phyloP scores from a whole-genome alignment of 2,888 invertebrate genomes.

The Thymelicus sylvestris region DNA sequence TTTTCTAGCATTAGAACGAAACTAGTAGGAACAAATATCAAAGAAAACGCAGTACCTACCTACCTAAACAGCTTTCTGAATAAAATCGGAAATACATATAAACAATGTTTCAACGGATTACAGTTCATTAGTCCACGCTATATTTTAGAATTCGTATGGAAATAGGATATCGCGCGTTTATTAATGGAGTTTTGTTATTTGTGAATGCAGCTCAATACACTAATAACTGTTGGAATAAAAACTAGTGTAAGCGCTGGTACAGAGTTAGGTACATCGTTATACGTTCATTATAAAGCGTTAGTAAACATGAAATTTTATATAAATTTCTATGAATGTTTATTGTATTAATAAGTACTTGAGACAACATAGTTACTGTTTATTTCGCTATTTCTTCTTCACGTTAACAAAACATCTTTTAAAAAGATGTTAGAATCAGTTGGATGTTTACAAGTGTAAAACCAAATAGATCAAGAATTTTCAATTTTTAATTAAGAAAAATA shows the following conservation, averaged over 20 bases:
- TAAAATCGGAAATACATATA: conserved; percentile 13
- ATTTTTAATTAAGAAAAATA: not conserved
- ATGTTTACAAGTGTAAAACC: no score
- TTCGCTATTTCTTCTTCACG: no score
- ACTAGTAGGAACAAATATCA: not conserved
- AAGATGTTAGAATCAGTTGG: no score
- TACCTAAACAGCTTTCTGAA: conserved; percentile 12
- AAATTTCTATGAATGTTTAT: no score
- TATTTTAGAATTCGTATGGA: conserved; percentile 24
- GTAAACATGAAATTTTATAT: no score
- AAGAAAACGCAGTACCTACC: conserved; percentile 14
- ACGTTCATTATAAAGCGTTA: no score
- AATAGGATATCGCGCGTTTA: conserved; percentile 21
- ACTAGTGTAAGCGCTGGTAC: not conserved
- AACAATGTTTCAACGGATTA: conserved; percentile 27
- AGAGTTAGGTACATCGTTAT: not conserved
- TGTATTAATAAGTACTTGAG: no score
- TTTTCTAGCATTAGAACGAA: no score
- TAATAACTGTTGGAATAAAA: not conserved
- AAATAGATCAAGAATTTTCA: not conserved
- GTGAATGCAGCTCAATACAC: not conserved
- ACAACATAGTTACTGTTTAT: no score
- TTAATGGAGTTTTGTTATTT: conserved; percentile 4
- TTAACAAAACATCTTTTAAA: no score
- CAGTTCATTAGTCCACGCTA: conserved; percentile 19